A percentile compares a stretch with the other conserved stretches of the same genome.
phyloP scores from a whole-genome alignment of 2,888 invertebrate species.

The Drosophila rellima region DNA sequence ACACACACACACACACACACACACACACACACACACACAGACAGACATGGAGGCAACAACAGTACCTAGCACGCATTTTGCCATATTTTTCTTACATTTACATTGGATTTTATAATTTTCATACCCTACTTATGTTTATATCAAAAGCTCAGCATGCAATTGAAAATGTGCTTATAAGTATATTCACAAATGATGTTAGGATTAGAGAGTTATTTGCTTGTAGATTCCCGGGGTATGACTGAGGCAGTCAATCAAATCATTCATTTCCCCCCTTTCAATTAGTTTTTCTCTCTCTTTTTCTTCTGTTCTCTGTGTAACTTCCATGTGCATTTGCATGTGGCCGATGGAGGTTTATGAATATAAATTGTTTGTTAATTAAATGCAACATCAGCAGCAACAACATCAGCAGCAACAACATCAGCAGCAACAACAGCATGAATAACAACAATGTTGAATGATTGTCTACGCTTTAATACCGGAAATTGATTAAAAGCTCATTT shows the following conservation, averaged over 20 bases:
- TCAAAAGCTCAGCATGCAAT: background rate
- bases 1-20: slow-evolving; percentile 7
- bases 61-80: slow-evolving; percentile 43
- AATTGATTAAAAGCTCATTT: slow-evolving; percentile 81
- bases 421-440: slow-evolving; percentile 20
- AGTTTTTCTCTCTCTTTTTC: slow-evolving; percentile 22
- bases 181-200: background rate
- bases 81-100: slow-evolving; percentile 62
- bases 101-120: slow-evolving; percentile 44
- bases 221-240: slow-evolving; percentile 3
- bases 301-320: slow-evolving; percentile 43
- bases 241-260: background rate
- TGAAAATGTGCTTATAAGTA: background rate
- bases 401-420: slow-evolving; percentile 28
- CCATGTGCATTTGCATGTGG: slow-evolving; percentile 71
- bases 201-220: background rate
- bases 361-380: slow-evolving; percentile 82
- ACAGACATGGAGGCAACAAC: background rate
- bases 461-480: slow-evolving; percentile 74
- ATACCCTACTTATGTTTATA: slow-evolving; percentile 25
- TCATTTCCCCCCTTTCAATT: background rate
- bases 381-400: slow-evolving; percentile 63
- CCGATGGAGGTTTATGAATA: slow-evolving; percentile 80
- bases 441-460: slow-evolving; percentile 44
- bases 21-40: background rate